phyloP scores from a whole-genome alignment of 2,797 vertebrate genomes.

The Pantherophis vulpinus region DNA sequence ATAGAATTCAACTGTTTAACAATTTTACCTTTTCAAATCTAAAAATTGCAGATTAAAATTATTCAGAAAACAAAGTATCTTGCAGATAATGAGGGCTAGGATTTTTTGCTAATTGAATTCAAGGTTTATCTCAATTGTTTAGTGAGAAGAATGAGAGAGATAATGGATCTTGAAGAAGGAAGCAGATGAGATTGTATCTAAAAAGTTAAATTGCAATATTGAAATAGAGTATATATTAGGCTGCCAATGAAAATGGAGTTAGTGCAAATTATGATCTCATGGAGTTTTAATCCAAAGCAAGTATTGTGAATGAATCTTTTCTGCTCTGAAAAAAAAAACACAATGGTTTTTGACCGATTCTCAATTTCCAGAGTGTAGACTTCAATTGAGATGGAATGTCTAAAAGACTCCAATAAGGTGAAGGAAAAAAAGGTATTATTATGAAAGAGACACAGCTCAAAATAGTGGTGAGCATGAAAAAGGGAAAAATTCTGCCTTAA shows the following conservation, averaged over 20 bases:
- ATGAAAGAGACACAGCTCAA: not conserved
- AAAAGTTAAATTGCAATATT: not conserved
- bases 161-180: not conserved
- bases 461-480: not conserved
- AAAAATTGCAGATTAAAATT: not conserved
- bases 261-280: not conserved
- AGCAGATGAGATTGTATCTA: not conserved
- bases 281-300: not conserved
- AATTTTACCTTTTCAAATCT: not conserved
- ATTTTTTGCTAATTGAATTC: not conserved
- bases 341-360: not conserved
- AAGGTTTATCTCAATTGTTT: not conserved
- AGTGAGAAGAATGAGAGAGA: not conserved
- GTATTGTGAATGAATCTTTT: not conserved
- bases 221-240: not conserved
- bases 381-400: not conserved
- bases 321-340: not conserved
- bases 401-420: not conserved
- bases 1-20: not conserved
- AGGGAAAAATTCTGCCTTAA: not conserved
- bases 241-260: not conserved
- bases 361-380: not conserved
- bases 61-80: not conserved
- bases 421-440: not conserved
- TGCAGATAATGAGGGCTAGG: not conserved